Percentiles rank a stretch among this genome's conserved stretches.
Evolutionary conservation across 2,888 invertebrate genomes (phyloP).

Genomic region (Tholera decimalis): DNA sequence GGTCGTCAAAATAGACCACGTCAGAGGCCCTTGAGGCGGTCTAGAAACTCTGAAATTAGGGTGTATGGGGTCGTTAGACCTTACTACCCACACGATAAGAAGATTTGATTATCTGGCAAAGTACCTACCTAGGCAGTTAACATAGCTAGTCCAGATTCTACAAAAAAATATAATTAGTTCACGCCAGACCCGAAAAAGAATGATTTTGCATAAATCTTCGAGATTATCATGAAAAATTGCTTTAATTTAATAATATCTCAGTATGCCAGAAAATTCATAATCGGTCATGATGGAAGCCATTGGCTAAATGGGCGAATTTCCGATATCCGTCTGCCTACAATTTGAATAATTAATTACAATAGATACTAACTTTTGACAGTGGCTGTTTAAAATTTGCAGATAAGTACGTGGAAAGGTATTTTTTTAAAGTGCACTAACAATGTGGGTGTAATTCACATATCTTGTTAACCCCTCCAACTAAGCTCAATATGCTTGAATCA

Average conservation of each 20-base stretch:
- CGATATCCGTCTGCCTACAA: constrained; percentile 22
- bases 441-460: too few relatives aligned
- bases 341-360: constrained; percentile 20
- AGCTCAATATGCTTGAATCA: too few relatives aligned
- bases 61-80: too few relatives aligned
- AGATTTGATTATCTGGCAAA: too few relatives aligned
- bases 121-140: too few relatives aligned
- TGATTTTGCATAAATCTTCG: constrained; percentile 27
- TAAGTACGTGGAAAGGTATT: neutral
- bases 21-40: too few relatives aligned
- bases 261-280: constrained; percentile 30
- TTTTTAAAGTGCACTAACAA: too few relatives aligned
- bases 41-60: too few relatives aligned
- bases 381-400: neutral
- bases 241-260: constrained; percentile 21
- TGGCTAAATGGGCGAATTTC: constrained; percentile 33
- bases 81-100: too few relatives aligned
- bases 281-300: constrained; percentile 19
- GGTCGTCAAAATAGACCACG: too few relatives aligned
- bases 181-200: constrained; percentile 1
- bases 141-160: constrained; percentile 8
- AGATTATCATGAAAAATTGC: constrained; percentile 31
- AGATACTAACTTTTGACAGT: neutral
- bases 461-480: too few relatives aligned
- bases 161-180: constrained; percentile 5